A percentile compares a stretch with the other conserved stretches of the same genome.
phyloP scores from a whole-genome alignment of 2,113 vertebrate genomes.

The Poeciliopsis prolifica region DNA sequence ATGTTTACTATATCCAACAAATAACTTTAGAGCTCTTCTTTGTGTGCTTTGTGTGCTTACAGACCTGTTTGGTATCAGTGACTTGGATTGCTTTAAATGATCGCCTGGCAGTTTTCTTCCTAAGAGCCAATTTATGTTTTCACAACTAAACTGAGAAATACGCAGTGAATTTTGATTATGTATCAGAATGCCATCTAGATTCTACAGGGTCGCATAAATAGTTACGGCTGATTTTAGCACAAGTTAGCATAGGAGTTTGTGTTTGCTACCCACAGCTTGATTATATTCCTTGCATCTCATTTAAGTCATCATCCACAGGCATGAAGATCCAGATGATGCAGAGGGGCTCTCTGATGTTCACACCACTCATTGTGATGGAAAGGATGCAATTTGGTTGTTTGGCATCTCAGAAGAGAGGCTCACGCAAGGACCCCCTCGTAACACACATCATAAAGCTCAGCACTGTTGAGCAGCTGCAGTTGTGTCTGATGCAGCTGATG shows the following conservation, averaged over 20 bases:
- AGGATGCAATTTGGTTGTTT: constrained; percentile 49
- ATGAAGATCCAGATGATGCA: neutral
- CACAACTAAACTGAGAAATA: neutral
- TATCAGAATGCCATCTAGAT: no score
- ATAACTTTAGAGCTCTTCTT: neutral
- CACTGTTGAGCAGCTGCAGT: constrained; percentile 52
- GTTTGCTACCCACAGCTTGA: neutral
- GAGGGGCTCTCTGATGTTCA: constrained; percentile 23
- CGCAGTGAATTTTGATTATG: neutral
- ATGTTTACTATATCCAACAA: neutral
- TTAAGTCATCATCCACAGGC: neutral
- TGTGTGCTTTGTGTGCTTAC: neutral
- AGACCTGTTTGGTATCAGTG: neutral
- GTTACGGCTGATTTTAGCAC: no score
- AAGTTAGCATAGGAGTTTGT: neutral
- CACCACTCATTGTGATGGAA: constrained; percentile 33
- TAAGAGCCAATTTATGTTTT: neutral
- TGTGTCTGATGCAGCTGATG: constrained; percentile 50
- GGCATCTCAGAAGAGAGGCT: constrained; percentile 46
- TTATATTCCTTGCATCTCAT: neutral
- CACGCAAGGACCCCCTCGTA: constrained; percentile 17
- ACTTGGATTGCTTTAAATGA: neutral
- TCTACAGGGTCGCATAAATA: no score
- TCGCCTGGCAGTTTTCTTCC: neutral
- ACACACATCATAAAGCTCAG: constrained; percentile 51